Conservation (phyloP, 2,113 vertebrate species). For the Lota lota region DNA sequence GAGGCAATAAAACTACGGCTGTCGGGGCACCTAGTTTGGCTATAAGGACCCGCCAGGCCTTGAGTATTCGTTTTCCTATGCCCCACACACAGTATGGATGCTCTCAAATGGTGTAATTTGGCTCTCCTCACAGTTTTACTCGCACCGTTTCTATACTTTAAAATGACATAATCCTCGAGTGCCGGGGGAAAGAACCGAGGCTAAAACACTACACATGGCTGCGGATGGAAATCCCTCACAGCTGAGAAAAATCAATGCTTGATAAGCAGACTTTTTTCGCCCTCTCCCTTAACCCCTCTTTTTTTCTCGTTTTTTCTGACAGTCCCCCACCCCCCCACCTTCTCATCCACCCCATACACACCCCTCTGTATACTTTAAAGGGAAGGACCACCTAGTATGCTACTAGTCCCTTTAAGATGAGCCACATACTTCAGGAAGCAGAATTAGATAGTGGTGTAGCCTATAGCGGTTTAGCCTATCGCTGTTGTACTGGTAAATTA, state of each 20-base stretch:
- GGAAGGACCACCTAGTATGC: slow-evolving; percentile 54
- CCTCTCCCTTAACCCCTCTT: slow-evolving; percentile 10
- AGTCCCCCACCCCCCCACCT: slow-evolving; percentile 20
- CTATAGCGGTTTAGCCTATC: slow-evolving; percentile 16
- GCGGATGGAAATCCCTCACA: slow-evolving; percentile 57
- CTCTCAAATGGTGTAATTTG: slow-evolving; percentile 24
- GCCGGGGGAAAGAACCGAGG: slow-evolving; percentile 13
- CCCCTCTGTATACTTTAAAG: slow-evolving; percentile 44
- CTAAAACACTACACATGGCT: slow-evolving; percentile 24
- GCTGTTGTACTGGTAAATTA: slow-evolving; percentile 30
- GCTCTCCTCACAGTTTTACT: slow-evolving; percentile 19
- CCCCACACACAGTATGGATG: slow-evolving; percentile 12
- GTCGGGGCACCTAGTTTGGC: no score
- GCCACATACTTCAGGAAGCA: slow-evolving; percentile 52
- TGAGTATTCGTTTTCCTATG: no score
- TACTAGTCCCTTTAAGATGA: slow-evolving; percentile 41
- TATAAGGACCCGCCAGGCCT: no score
- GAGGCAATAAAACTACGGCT: no score
- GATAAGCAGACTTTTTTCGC: slow-evolving; percentile 18
- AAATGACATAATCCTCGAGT: slow-evolving; percentile 26
- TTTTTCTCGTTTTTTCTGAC: slow-evolving; percentile 1
- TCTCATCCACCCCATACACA: slow-evolving; percentile 17
- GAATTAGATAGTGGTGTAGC: slow-evolving; percentile 25
- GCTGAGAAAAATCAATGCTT: slow-evolving; percentile 61
- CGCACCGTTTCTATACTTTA: slow-evolving; percentile 19